Percentiles rank a stretch among this genome's conserved stretches.
Evolutionary conservation across 2,113 vertebrate genomes (phyloP).

Genomic region (Origma solitaria): DNA sequence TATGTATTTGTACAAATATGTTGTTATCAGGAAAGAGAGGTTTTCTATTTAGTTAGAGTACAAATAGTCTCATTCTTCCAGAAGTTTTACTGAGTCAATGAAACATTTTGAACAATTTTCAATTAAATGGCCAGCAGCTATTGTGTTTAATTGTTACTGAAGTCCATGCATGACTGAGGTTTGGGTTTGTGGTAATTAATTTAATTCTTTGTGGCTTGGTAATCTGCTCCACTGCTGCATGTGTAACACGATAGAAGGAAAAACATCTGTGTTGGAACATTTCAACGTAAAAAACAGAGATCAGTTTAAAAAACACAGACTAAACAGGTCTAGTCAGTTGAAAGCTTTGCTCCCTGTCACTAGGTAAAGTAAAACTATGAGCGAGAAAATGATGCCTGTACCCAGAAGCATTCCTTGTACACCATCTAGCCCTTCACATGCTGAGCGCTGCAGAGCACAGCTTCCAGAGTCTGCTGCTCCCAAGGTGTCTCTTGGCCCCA

Average conservation of each 20-base stretch:
- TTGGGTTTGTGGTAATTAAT: not conserved
- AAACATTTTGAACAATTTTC: not conserved
- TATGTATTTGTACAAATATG: not conserved
- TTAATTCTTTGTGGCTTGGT: not conserved
- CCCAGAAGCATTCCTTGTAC: not conserved
- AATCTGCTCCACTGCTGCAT: not conserved
- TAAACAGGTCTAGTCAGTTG: not conserved
- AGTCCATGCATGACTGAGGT: not conserved
- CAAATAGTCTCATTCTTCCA: not conserved
- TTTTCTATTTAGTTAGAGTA: not conserved
- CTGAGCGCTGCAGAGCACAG: not conserved
- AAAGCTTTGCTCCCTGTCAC: not conserved
- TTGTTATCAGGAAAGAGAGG: not conserved
- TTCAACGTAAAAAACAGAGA: accelerated
- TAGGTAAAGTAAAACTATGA: not conserved
- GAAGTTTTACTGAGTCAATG: not conserved
- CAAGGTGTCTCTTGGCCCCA: not conserved
- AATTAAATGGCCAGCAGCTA: not conserved
- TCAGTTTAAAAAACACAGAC: not conserved
- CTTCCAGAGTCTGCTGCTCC: not conserved
- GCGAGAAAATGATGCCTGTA: not conserved
- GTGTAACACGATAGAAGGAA: not conserved
- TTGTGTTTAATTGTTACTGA: not conserved
- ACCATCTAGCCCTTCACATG: not conserved
- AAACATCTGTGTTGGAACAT: not conserved